These are phyloP conservation scores for Drosophila bocqueti DNA, from an alignment of 1,140 invertebrate species.

Conservation along the genomic window DNA sequence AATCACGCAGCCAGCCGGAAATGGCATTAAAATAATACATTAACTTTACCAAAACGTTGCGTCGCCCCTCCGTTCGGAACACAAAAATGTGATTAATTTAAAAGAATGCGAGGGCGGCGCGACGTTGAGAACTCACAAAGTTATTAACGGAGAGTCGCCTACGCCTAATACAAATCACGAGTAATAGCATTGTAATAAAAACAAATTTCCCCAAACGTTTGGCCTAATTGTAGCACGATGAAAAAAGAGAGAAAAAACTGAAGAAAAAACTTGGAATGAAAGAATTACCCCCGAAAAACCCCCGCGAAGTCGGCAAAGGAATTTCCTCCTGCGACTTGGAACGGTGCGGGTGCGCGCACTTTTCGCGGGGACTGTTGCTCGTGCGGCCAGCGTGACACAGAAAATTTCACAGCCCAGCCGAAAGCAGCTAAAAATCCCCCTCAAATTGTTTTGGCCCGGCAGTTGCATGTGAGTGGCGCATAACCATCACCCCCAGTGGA, in stretches of 20 bases:
- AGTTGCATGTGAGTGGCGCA: conserved; percentile 68
- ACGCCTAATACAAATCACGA: conserved; percentile 52
- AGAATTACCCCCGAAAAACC: conserved; percentile 15
- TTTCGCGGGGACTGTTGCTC: conserved; percentile 42
- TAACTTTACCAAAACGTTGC: conserved; percentile 73
- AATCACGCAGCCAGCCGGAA: conserved; percentile 75
- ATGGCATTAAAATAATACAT: conserved; percentile 80
- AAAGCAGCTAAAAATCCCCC: conserved; percentile 30
- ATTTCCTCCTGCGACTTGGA: conserved; percentile 5
- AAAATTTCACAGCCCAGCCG: conserved; percentile 50
- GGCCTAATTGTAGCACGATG: conserved; percentile 66
- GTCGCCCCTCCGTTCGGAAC: conserved; percentile 19
- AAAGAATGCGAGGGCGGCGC: conserved; percentile 26
- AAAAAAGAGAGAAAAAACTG: conserved; percentile 2
- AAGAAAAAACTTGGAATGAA: conserved; percentile 2
- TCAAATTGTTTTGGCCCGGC: conserved; percentile 34
- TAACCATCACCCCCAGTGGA: conserved; percentile 30
- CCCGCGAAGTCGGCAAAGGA: conserved; percentile 11
- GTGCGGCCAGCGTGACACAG: conserved; percentile 68
- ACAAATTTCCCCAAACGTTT: conserved; percentile 76
- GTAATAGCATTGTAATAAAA: conserved; percentile 77
- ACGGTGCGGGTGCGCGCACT: conserved; percentile 22
- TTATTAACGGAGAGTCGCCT: conserved; percentile 37
- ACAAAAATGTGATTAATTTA: conserved; percentile 75
- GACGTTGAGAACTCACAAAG: conserved; percentile 13